Evolutionary conservation across 2,888 invertebrate species (phyloP).

Genomic region (Helleia helle): DNA sequence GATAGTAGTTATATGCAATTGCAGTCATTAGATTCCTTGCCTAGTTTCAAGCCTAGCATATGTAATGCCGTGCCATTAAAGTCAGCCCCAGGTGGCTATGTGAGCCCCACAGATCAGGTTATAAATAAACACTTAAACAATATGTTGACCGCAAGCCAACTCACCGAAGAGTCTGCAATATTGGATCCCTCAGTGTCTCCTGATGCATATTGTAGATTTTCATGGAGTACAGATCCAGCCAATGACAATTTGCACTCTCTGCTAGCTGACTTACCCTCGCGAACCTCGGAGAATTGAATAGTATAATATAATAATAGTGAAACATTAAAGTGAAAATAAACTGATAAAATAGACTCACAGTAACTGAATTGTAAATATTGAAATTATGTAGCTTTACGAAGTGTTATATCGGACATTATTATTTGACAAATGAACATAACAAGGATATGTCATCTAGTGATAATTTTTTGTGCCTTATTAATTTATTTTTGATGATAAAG

Average conservation of each 20-base stretch:
- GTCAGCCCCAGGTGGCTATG: conserved; percentile 49
- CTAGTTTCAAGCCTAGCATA: conserved; percentile 50
- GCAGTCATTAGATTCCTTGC: conserved; percentile 54
- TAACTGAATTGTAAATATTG: conserved; percentile 55
- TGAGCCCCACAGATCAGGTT: conserved; percentile 55
- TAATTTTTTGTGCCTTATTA: conserved; percentile 73
- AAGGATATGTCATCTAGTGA: conserved; percentile 61
- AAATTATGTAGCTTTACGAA: conserved; percentile 47
- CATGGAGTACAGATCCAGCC: conserved; percentile 64
- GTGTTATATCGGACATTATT: conserved; percentile 52
- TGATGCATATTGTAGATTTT: conserved; percentile 66
- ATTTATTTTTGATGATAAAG: conserved; percentile 69
- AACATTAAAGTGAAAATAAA: conserved; percentile 32
- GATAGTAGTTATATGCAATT: conserved; percentile 62
- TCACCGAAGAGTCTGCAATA: conserved; percentile 53
- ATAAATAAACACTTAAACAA: conserved; percentile 62
- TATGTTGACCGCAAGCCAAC: conserved; percentile 45
- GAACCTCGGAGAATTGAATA: conserved; percentile 52
- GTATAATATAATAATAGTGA: conserved; percentile 33
- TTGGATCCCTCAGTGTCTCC: conserved; percentile 65
- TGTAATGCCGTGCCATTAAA: conserved; percentile 44
- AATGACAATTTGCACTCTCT: conserved; percentile 62
- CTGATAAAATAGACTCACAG: conserved; percentile 39
- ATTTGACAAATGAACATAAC: conserved; percentile 43
- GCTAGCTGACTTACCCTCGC: conserved; percentile 46